Evolutionary conservation across 2,797 vertebrate genomes (phyloP), one percentile per base, ranked within the genome.

Genomic region (Megalops cyprinoides): DNA sequence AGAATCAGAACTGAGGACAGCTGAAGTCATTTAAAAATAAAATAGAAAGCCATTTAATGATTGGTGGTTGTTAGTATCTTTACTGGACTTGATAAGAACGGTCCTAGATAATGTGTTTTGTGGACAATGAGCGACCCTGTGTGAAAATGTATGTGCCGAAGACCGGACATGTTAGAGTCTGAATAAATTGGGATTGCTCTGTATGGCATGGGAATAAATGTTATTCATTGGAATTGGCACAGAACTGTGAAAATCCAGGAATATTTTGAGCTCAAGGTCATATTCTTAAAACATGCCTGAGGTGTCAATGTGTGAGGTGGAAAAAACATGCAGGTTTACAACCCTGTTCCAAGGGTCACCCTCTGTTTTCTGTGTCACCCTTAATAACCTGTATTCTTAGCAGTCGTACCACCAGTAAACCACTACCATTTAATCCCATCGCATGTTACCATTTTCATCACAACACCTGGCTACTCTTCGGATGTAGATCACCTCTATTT

Each of bases 241-340:
- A 9, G 34, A 20, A 9, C 44, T 20, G 67, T 71, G 9, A 23
- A 53, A 31, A 9, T 10, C 6, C 23, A 2, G 1, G 44, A 31
- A 39, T 48, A 25, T 28, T 48, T 12, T 25, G 12, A 28, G 73
- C 25, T 74, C 73, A 74, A 74, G 73, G 73, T 74, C 73, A 74
- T 51, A 51, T 51, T 51, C 44, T 25, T 51, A 74, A 74, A 48
- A 10, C 46, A 49, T 25, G n/a, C 49, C 44, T 15, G 25, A 34
- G 69, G 1, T 74, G 23, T 74, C n/a, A 74, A 51, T 3, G 44
- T 44, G 12, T 67, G 37, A 48, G 23, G 25, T n/a, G 25, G n/a
- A 5, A 1, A 48, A 48, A 56, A 44, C 10, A 74, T 42, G 18
- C 20, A 71, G 49, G 15, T 46, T 4, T 48, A 28, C 25, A 28